Conservation (phyloP, 2,113 vertebrate species). For the Cisticola juncidis region DNA sequence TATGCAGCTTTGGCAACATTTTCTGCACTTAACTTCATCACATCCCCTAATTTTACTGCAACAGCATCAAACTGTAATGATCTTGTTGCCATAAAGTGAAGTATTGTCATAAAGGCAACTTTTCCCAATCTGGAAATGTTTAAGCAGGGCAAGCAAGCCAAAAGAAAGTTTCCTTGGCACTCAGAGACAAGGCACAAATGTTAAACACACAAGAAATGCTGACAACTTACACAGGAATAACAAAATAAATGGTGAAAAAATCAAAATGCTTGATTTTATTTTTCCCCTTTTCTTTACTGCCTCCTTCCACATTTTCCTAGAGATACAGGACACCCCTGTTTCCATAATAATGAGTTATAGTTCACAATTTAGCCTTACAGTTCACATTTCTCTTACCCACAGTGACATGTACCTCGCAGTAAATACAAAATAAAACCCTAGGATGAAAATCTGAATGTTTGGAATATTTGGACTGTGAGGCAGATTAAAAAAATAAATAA, state of each 20-base stretch:
- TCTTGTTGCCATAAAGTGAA: conserved; percentile 23
- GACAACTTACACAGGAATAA: not conserved
- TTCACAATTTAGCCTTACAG: not conserved
- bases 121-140: not conserved
- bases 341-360: not conserved
- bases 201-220: not conserved
- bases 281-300: not conserved
- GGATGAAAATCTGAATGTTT: not conserved
- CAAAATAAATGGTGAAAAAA: not conserved
- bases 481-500: not conserved
- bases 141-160: not conserved
- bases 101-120: conserved; percentile 1
- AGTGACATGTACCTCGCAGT: not conserved
- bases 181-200: not conserved
- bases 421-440: not conserved
- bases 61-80: conserved; percentile 26
- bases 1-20: conserved; percentile 23
- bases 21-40: conserved; percentile 37
- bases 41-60: conserved; percentile 28
- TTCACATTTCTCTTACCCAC: not conserved
- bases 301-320: not conserved
- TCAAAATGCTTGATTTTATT: not conserved
- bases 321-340: not conserved
- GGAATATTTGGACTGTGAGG: not conserved
- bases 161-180: not conserved